Evolutionary conservation across 2,888 invertebrate genomes (phyloP), one percentile per base, ranked within the genome.

Genomic region (Halocaridina rubra): DNA sequence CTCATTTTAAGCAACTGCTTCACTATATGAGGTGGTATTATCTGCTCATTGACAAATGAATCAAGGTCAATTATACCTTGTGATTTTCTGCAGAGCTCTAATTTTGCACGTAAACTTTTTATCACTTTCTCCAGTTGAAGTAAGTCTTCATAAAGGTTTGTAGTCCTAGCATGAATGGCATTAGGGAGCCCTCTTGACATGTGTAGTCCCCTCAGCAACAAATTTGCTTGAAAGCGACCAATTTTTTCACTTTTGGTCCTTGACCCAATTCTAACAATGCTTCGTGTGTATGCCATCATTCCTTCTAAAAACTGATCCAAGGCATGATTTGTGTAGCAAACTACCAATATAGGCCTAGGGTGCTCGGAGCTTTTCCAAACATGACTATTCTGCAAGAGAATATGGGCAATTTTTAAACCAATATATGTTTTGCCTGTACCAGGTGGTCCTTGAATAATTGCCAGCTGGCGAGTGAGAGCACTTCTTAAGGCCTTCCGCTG

Each of bases 291-390:
- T 2, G 64, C 16, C 0, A 53, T 67, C 80, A 88, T 88, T 16
- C 85, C 87, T n/a, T 95, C 94, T 46, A 97, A 91, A 90, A 97
- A 96, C 90, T 96, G 96, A 91, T 97, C 97, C 64, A 97, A 91
- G 4, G 96, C 96, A 90, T 96, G 96, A 91, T 97, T 97, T 7
- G 96, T 96, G 90, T 94, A 96, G 89, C 96, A 95, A 24, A 97
- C 94, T 0, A 97, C 92, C 10, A 96, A 91, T 90, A 96, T 94
- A 0, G 95, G 95, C 2, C 39, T 84, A 3, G 78, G 79, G 22
- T 80, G 32, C 5, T 87, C 13, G 61, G 84, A 22, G 30, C 39
- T 3, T 29, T 82, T 75, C 87, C 85, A 84, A 19, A 57, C 61
- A 0, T 95, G n/a, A 29, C 72, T 85, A 59, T 88, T 96, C 84